Percentiles rank a stretch among this genome's conserved stretches.
Evolutionary conservation across 2,113 vertebrate genomes (phyloP).

Genomic region (Notarius quadriscutis): DNA sequence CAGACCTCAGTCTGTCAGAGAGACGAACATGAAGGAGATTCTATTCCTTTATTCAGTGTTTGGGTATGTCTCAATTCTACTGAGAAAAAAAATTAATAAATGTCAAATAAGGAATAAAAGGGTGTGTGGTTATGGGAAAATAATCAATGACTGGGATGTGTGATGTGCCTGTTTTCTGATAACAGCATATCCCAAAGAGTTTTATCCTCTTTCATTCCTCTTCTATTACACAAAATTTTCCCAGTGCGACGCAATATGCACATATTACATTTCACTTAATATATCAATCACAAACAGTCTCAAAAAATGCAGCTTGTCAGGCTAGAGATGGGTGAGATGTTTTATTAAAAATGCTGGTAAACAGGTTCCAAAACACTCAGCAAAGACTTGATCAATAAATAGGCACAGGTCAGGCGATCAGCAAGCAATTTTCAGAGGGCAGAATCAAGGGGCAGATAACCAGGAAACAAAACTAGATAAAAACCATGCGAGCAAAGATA

Average conservation of each 20-base stretch:
- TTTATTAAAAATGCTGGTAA: too few relatives aligned
- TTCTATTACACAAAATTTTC: not conserved
- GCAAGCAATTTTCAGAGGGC: too few relatives aligned
- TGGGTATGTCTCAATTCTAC: slow-evolving; percentile 60
- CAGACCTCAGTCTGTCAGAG: slow-evolving; percentile 67
- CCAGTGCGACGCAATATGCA: not conserved
- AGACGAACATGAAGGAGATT: slow-evolving; percentile 67
- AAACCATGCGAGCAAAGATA: too few relatives aligned
- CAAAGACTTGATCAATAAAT: too few relatives aligned
- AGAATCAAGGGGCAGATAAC: too few relatives aligned
- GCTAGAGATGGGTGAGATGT: too few relatives aligned
- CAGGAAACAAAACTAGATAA: too few relatives aligned
- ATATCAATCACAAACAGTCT: not conserved
- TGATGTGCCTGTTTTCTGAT: too few relatives aligned
- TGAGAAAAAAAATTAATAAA: not conserved
- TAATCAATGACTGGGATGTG: not conserved
- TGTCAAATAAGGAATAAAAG: not conserved
- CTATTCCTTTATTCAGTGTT: slow-evolving; percentile 63
- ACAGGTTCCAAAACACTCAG: too few relatives aligned
- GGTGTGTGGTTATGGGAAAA: not conserved
- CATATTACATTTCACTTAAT: not conserved
- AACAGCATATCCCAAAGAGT: not conserved
- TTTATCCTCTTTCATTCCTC: not conserved
- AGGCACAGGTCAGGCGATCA: too few relatives aligned
- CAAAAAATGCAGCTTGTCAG: too few relatives aligned